Evolutionary conservation across 2,797 vertebrate species (phyloP).

Genomic region (Cossypha polioptera): DNA sequence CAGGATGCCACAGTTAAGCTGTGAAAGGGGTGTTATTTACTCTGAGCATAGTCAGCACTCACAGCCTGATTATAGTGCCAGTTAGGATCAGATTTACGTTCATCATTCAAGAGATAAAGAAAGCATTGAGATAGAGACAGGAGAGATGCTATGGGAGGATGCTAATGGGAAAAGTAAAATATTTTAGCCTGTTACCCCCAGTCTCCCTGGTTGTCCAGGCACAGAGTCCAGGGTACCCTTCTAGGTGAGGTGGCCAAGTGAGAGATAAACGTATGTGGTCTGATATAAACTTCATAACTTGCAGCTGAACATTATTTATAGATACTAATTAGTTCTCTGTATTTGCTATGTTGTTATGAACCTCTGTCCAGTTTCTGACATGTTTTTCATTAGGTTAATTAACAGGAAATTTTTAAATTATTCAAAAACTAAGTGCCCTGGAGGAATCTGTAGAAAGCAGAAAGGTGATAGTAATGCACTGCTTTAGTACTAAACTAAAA

Average conservation of each 20-base stretch:
- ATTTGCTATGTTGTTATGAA: conserved; percentile 68
- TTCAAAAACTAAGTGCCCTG: conserved; percentile 56
- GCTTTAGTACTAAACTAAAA: conserved; percentile 11
- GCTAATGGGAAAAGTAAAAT: conserved; percentile 13
- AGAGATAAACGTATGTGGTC: conserved; percentile 63
- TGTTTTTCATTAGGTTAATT: conserved; percentile 64
- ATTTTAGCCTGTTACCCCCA: not conserved
- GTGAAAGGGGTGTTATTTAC: not conserved
- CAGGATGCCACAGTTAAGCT: not conserved
- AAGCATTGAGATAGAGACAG: not conserved
- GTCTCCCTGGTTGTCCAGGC: not conserved
- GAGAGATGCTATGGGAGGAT: not conserved
- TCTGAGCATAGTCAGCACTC: not conserved
- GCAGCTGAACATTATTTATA: conserved; percentile 72
- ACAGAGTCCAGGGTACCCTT: conserved; percentile 7
- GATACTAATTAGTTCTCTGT: conserved; percentile 72
- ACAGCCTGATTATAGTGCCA: not conserved
- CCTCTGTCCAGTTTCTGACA: conserved; percentile 63
- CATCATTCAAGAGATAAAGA: not conserved
- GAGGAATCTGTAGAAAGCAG: conserved; percentile 41
- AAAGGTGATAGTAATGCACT: conserved; percentile 46
- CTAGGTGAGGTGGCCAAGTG: conserved; percentile 23
- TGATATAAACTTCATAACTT: conserved; percentile 64
- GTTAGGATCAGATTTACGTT: not conserved
- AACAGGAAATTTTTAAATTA: conserved; percentile 57